phyloP scores from a whole-genome alignment of 2,797 vertebrate species.

The Ptychobarbus kaznakovi region DNA sequence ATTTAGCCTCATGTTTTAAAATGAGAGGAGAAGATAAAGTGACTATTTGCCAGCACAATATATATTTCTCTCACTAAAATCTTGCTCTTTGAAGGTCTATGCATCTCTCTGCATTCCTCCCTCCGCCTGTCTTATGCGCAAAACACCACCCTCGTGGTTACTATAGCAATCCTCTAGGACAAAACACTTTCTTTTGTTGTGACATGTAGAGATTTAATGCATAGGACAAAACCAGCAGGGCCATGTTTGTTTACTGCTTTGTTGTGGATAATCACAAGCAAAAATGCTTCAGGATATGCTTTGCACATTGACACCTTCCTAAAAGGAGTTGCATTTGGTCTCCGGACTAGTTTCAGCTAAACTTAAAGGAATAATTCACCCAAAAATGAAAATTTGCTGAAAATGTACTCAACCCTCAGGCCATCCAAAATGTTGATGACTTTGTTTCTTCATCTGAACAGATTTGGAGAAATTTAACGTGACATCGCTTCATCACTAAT shows the following conservation, averaged over 20 bases:
- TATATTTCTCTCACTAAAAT: background rate
- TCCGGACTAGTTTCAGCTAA: background rate
- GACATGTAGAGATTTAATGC: conserved; percentile 36
- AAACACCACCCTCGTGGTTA: conserved; percentile 45
- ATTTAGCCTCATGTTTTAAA: background rate
- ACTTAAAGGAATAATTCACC: background rate
- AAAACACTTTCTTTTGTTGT: conserved; percentile 42
- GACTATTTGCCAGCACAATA: background rate
- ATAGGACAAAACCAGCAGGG: conserved; percentile 30
- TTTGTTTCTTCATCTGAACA: background rate
- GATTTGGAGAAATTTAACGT: background rate
- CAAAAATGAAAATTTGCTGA: background rate
- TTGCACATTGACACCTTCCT: background rate
- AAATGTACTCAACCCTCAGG: background rate
- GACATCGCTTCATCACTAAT: background rate
- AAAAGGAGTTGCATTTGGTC: background rate
- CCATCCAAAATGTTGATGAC: background rate
- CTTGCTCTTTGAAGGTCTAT: background rate
- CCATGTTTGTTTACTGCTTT: conserved; percentile 19
- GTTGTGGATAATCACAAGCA: conserved; percentile 18
- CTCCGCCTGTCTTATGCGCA: conserved; percentile 24
- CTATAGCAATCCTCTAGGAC: conserved; percentile 47
- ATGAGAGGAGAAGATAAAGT: background rate
- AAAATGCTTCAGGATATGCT: conserved; percentile 24
- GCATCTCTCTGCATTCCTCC: conserved; percentile 16